These are phyloP conservation scores for Bombus breviceps DNA, from an alignment of 1,140 invertebrate species.

Conservation along the genomic window DNA sequence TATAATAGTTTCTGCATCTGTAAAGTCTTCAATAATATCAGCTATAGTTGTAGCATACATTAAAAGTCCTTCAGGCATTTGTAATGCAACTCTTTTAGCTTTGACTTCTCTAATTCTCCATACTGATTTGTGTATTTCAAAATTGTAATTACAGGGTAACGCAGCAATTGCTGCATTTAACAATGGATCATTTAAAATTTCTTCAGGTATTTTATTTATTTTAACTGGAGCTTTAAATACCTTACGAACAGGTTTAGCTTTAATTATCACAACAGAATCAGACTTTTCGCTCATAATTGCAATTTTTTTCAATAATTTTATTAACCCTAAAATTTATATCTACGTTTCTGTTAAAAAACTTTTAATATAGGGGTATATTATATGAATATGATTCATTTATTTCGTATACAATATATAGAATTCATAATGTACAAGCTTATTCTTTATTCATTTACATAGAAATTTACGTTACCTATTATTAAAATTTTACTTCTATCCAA, in stretches of 20 bases:
- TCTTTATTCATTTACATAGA: not conserved
- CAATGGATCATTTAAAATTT: slow-evolving; percentile 90
- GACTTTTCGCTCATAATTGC: slow-evolving; percentile 42
- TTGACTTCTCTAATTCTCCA: slow-evolving; percentile 94
- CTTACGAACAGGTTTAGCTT: slow-evolving; percentile 90
- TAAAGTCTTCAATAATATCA: slow-evolving; percentile 97
- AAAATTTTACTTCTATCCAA: not conserved
- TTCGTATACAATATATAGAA: not conserved
- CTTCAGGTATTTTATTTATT: slow-evolving; percentile 92
- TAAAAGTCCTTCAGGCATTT: slow-evolving; percentile 97
- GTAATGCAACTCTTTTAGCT: slow-evolving; percentile 95
- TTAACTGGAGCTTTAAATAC: slow-evolving; percentile 88
- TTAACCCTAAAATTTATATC: not conserved
- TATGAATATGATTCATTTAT: not conserved
- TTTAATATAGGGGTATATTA: not conserved
- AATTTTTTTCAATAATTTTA: not conserved
- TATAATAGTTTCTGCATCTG: slow-evolving; percentile 96
- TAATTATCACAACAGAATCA: slow-evolving; percentile 85
- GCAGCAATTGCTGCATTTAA: slow-evolving; percentile 88
- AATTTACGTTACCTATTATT: not conserved
- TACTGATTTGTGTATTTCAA: slow-evolving; percentile 99
- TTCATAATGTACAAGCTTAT: not conserved
- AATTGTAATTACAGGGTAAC: slow-evolving; percentile 98
- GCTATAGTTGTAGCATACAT: slow-evolving; percentile 96
- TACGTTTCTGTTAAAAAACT: not conserved